Conservation (phyloP, 2,113 vertebrate genomes). For the Otus sunia region DNA sequence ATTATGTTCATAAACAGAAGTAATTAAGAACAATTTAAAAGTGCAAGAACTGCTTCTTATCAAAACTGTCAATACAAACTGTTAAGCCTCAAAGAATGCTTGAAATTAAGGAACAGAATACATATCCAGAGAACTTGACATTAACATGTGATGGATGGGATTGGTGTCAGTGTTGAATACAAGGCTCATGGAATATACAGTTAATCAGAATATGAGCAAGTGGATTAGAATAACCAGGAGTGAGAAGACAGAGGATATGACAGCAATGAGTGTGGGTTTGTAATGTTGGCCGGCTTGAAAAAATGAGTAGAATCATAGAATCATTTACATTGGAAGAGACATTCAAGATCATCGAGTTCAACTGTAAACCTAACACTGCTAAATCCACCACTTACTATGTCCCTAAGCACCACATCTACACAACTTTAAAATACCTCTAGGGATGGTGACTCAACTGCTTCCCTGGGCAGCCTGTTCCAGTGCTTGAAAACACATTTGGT, state of each 20-base stretch:
- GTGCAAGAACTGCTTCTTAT: neutral
- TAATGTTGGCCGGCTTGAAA: neutral
- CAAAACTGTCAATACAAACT: neutral
- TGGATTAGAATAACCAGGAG: neutral
- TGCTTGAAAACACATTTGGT: accelerated
- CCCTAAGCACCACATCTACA: too few relatives aligned
- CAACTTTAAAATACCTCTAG: neutral
- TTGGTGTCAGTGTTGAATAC: neutral
- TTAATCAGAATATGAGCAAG: neutral
- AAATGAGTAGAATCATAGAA: neutral
- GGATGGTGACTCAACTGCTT: neutral
- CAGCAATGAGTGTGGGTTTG: neutral
- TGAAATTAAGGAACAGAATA: neutral
- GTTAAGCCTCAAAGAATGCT: neutral
- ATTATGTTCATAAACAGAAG: neutral
- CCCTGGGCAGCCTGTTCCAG: neutral
- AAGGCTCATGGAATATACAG: neutral
- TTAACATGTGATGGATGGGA: neutral
- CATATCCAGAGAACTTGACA: neutral
- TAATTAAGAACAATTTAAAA: neutral
- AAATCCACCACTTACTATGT: too few relatives aligned
- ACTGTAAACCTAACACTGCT: neutral
- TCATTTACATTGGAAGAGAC: neutral
- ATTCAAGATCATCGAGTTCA: neutral
- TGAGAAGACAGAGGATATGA: neutral